phyloP scores from a whole-genome alignment of 2,113 vertebrate genomes.

The Heterocephalus glaber region DNA sequence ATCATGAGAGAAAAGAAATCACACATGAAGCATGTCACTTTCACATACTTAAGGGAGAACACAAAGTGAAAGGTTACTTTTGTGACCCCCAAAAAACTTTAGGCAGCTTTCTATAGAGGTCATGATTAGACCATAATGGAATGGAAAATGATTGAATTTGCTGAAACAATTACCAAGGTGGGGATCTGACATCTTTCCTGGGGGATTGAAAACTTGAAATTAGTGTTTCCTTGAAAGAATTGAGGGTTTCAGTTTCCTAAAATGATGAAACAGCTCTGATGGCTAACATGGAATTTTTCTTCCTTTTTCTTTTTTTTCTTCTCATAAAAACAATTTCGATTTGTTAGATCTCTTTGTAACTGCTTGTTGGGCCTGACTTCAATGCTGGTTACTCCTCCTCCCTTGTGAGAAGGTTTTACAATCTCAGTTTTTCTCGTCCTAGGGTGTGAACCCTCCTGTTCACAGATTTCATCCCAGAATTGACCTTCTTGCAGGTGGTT shows the following conservation, averaged over 20 bases:
- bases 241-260: conserved; percentile 43
- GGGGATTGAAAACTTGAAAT: conserved; percentile 65
- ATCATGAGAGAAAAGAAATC: not conserved
- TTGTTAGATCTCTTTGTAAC: conserved; percentile 4
- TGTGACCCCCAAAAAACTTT: not conserved
- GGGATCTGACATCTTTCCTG: conserved; percentile 63
- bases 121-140: conserved; percentile 22
- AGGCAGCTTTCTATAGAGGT: not conserved
- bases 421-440: not conserved
- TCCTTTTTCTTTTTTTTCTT: too few species aligned
- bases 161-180: not conserved
- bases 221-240: conserved; percentile 48
- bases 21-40: not conserved
- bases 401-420: not conserved
- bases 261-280: not conserved
- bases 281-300: not conserved
- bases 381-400: not conserved
- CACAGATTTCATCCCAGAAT: not conserved
- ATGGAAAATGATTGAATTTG: conserved; percentile 50
- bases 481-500: conserved; percentile 43
- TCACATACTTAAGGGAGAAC: not conserved
- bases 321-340: not conserved
- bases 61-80: not conserved
- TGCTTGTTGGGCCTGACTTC: not conserved
- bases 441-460: not conserved